Evolutionary conservation across 2,797 vertebrate species (phyloP).

Genomic region (Carcharodon carcharias): DNA sequence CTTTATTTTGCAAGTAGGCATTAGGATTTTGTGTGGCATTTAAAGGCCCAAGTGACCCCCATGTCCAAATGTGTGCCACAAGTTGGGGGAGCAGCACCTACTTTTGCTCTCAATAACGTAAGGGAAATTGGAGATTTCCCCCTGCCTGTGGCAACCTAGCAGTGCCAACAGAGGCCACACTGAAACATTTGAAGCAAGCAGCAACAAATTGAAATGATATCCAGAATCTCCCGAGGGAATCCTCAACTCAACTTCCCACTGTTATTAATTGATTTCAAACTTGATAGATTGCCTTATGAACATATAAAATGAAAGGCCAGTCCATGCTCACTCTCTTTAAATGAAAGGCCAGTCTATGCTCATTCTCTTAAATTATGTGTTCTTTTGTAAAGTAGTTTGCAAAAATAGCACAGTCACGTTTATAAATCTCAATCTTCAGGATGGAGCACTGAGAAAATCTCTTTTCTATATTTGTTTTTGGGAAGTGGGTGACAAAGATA

Average conservation of each 20-base stretch:
- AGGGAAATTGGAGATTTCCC: neutral
- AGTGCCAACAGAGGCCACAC: neutral
- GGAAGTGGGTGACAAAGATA: no score
- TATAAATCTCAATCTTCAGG: conserved; percentile 15
- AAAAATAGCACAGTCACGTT: neutral
- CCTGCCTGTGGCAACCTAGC: neutral
- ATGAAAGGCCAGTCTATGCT: neutral
- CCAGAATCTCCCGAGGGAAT: conserved; percentile 13
- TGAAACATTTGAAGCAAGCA: neutral
- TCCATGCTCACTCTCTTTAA: neutral
- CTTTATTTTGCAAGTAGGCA: neutral
- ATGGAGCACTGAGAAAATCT: neutral
- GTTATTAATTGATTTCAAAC: conserved; percentile 32
- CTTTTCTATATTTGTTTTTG: neutral
- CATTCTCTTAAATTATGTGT: neutral
- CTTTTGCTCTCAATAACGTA: neutral
- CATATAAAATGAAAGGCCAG: neutral
- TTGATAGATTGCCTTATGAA: conserved; percentile 4
- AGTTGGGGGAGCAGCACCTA: neutral
- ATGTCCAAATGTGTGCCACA: neutral
- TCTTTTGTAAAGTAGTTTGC: neutral
- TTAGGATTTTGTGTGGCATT: neutral
- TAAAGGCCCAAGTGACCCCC: neutral
- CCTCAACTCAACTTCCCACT: conserved; percentile 17
- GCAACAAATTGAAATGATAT: conserved; percentile 28